Conservation (phyloP, 2,797 vertebrate species). For the Borostomias antarcticus region DNA sequence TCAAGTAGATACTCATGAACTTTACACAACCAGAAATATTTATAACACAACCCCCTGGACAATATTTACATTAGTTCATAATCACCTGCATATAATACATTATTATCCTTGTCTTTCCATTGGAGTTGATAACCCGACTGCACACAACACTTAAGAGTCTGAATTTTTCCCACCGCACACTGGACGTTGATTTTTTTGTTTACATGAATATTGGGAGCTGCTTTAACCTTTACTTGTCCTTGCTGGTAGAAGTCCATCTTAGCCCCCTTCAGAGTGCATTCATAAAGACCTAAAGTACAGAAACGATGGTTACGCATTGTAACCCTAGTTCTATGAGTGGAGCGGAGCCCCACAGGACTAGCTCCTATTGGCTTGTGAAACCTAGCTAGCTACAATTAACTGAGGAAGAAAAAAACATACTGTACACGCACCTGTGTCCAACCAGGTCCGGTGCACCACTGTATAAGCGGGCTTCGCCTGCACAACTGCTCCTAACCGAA, state of each 20-base stretch:
- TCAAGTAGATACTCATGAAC: neutral
- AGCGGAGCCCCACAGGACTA: no score
- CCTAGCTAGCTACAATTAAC: no score
- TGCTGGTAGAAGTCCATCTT: conserved; percentile 37
- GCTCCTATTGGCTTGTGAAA: no score
- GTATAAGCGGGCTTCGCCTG: no score
- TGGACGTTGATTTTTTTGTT: neutral
- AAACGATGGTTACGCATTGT: neutral
- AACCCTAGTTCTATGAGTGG: no score
- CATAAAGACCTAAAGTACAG: conserved; percentile 55
- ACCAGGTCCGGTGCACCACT: no score
- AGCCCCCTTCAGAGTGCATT: conserved; percentile 39
- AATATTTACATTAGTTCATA: neutral
- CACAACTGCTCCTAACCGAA: no score
- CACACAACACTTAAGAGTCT: conserved; percentile 59
- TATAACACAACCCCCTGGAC: no score
- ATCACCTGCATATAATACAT: fast-evolving
- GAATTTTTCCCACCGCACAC: neutral
- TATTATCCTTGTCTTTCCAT: conserved; percentile 29
- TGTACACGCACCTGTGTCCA: no score
- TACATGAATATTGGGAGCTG: conserved; percentile 48
- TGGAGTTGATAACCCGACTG: conserved; percentile 17
- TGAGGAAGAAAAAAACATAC: no score
- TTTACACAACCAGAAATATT: neutral
- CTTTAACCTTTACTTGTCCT: conserved; percentile 18